Percentiles rank a stretch among this genome's conserved stretches.
These are phyloP conservation scores for Ochropleura leucogaster DNA, from an alignment of 2,888 invertebrate species.

Conservation along the genomic window DNA sequence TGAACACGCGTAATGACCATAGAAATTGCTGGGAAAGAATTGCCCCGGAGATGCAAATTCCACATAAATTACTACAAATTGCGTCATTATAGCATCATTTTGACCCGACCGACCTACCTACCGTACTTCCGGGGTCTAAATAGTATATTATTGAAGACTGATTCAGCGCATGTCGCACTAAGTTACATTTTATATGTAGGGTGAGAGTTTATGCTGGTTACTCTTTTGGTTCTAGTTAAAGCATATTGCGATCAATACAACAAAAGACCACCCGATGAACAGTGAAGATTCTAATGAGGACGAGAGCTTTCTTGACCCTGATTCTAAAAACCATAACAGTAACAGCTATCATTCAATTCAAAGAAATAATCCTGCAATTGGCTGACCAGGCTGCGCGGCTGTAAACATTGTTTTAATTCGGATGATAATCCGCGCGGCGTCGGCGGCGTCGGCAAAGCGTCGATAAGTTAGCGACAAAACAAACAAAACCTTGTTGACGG, in stretches of 20 bases:
- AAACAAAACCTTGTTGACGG: constrained; percentile 71
- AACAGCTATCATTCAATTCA: constrained; percentile 18
- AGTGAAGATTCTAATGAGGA: neutral
- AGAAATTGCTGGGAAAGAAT: constrained; percentile 25
- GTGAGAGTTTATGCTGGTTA: constrained; percentile 2
- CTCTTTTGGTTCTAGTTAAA: neutral
- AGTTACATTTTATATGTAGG: constrained; percentile 3
- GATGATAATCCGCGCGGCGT: constrained; percentile 47
- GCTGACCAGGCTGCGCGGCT: neutral
- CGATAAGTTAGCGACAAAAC: constrained; percentile 72
- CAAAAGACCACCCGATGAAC: neutral
- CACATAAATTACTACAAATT: constrained; percentile 54
- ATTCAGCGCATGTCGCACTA: constrained; percentile 26
- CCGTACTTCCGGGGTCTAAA: constrained; percentile 56
- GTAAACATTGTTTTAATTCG: constrained; percentile 59
- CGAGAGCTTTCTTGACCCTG: neutral
- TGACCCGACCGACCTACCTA: constrained; percentile 40
- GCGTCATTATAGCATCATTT: constrained; percentile 55
- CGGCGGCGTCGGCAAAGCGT: constrained; percentile 53
- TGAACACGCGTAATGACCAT: constrained; percentile 29
- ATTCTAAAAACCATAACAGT: neutral
- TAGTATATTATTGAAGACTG: constrained; percentile 39
- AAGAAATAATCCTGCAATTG: constrained; percentile 45
- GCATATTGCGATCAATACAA: neutral
- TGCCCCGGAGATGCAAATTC: constrained; percentile 42